A percentile compares a stretch with the other conserved stretches of the same genome.
phyloP scores from a whole-genome alignment of 2,113 vertebrate genomes.

The Hippocampus guttulatus region DNA sequence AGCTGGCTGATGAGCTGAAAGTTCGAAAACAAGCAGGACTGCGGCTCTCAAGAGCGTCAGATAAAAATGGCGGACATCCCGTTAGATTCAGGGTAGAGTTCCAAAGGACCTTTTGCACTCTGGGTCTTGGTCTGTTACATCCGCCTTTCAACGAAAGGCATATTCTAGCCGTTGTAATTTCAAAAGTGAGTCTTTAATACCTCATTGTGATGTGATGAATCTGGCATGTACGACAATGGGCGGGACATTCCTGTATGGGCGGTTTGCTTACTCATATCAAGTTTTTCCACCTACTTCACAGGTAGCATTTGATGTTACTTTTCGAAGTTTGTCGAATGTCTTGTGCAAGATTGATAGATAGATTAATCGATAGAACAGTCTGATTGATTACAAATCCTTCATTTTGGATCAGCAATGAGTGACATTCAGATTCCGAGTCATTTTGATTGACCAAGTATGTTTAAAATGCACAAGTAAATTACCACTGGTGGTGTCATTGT shows the following conservation, averaged over 20 bases:
- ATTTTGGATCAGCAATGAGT: background rate
- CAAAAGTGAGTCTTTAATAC: background rate
- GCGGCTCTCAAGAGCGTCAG: too few species aligned
- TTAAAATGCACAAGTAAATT: background rate
- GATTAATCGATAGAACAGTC: too few species aligned
- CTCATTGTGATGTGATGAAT: background rate
- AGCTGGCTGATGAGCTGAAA: too few species aligned
- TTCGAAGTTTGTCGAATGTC: background rate
- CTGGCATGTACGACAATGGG: background rate
- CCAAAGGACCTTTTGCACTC: too few species aligned
- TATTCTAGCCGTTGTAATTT: background rate
- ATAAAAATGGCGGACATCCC: too few species aligned
- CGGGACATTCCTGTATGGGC: background rate
- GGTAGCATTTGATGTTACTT: too few species aligned
- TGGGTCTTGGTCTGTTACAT: too few species aligned
- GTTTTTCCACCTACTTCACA: slow-evolving; percentile 2
- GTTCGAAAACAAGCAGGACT: too few species aligned
- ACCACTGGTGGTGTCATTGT: background rate
- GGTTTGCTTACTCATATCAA: background rate
- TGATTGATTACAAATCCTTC: background rate
- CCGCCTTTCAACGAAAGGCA: background rate
- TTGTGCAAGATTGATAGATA: background rate
- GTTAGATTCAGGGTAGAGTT: too few species aligned
- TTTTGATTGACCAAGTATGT: background rate
- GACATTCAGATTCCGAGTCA: background rate